A percentile compares a stretch with the other conserved stretches of the same genome.
These are phyloP conservation scores for Coryphaenoides rupestris DNA, from an alignment of 2,113 vertebrate genomes.

Conservation along the genomic window DNA sequence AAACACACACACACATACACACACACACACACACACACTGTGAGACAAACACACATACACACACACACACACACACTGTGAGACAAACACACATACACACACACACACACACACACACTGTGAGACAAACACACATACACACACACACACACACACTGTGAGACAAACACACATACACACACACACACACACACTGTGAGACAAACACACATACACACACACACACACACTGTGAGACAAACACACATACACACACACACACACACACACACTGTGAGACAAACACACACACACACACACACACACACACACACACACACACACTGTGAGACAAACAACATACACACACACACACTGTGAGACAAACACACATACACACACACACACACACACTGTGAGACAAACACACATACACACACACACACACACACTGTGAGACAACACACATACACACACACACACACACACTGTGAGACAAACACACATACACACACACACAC, in stretches of 20 bases:
- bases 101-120: neutral
- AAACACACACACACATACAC: conserved; percentile 17
- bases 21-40: neutral
- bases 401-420: conserved; percentile 15
- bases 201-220: conserved; percentile 2
- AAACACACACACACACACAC: too few relatives aligned
- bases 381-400: conserved; percentile 7
- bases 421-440: conserved; percentile 16
- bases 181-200: conserved; percentile 20
- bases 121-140: too few relatives aligned
- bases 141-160: too few relatives aligned
- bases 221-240: conserved; percentile 16
- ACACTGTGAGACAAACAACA: too few relatives aligned
- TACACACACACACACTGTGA: too few relatives aligned
- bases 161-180: too few relatives aligned
- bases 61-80: neutral
- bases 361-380: conserved; percentile 25
- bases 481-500: conserved; percentile 24
- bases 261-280: conserved; percentile 1
- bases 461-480: conserved; percentile 16
- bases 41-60: neutral
- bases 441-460: conserved; percentile 6
- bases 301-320: too few relatives aligned
- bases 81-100: neutral
- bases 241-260: conserved; percentile 9